Evolutionary conservation across 2,888 invertebrate species (phyloP), one percentile per base, ranked within the genome.

Genomic region (Unio delphinus): DNA sequence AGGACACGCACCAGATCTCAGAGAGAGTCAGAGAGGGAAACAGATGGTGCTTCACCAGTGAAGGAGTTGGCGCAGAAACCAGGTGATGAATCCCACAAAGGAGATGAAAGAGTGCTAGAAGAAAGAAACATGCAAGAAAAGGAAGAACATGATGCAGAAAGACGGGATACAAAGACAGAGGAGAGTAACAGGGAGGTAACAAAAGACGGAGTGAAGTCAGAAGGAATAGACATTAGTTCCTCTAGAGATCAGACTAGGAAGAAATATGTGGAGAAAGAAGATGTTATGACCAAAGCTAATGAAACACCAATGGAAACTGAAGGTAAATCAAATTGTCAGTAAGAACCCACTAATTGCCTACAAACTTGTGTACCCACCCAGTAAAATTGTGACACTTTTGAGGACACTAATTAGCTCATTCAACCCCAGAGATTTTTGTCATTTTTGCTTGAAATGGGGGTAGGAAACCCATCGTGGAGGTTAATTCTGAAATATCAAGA

Each of bases 191-290:
- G 60, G 17, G 34, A 60, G 23, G 55, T 60, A 55, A 58, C 54
- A 45, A 26, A 59, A 5, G 60, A 72, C 74, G 74, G 64, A 63
- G 61, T 68, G 56, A 54, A 59, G 45, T n/a, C 61, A 55, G 45
- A 63, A 56, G 23, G 45, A 62, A 45, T 28, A 56, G 67, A 54
- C 17, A 45, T 55, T 7, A 55, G n/a, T 15, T 55, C 55, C 23
- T 58, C 67, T 26, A 67, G 30, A 61, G 60, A 56, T 26, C 55
- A 56, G 23, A 58, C 26, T 17, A 58, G 23, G 58, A 67, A 61
- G 56, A 58, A 67, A n/a, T 30, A 45, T 28, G 56, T n/a, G 15
- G 23, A 28, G 56, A 67, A 61, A 56, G 60, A 54, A 57, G 60
- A 55, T n/a, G 30, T 56, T 18, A 67, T 20, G 8, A 28, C 23